phyloP scores from a whole-genome alignment of 2,888 invertebrate species.

The Criorhina ranunculi region DNA sequence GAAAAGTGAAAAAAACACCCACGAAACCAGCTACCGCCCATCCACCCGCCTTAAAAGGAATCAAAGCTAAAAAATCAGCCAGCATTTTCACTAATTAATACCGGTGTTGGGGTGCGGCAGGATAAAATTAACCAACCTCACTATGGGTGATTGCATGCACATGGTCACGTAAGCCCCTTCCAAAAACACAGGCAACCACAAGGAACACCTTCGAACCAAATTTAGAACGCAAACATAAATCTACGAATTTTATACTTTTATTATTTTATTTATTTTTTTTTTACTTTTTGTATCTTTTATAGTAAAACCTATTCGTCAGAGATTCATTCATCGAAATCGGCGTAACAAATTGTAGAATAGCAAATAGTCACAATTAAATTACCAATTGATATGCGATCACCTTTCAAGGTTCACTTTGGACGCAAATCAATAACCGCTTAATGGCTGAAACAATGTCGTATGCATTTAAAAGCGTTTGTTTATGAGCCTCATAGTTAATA shows the following conservation, averaged over 20 bases:
- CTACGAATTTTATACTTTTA: conserved; percentile 11
- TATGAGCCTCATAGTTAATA: conserved; percentile 12
- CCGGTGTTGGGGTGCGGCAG: conserved; percentile 60
- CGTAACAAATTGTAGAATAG: not conserved
- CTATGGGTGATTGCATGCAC: conserved; percentile 45
- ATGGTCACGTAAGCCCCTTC: conserved; percentile 67
- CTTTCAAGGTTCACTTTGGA: conserved; percentile 63
- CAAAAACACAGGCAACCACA: not conserved
- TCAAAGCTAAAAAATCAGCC: conserved; percentile 48
- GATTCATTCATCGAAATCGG: conserved; percentile 52
- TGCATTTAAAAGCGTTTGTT: conserved; percentile 53
- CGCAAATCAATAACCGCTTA: conserved; percentile 68
- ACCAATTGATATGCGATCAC: conserved; percentile 62
- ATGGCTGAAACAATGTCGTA: conserved; percentile 49
- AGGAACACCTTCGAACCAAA: conserved; percentile 55
- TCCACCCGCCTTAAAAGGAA: conserved; percentile 37
- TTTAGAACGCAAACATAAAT: conserved; percentile 62
- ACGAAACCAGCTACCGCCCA: not conserved
- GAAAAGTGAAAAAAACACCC: not conserved
- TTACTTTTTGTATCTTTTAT: conserved; percentile 6
- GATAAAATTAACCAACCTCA: conserved; percentile 60
- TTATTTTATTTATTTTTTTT: not conserved
- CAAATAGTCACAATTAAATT: conserved; percentile 30
- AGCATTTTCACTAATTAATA: conserved; percentile 61
- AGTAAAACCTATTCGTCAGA: not conserved